phyloP scores from a whole-genome alignment of 2,797 vertebrate species.

The Pangasius macronema region DNA sequence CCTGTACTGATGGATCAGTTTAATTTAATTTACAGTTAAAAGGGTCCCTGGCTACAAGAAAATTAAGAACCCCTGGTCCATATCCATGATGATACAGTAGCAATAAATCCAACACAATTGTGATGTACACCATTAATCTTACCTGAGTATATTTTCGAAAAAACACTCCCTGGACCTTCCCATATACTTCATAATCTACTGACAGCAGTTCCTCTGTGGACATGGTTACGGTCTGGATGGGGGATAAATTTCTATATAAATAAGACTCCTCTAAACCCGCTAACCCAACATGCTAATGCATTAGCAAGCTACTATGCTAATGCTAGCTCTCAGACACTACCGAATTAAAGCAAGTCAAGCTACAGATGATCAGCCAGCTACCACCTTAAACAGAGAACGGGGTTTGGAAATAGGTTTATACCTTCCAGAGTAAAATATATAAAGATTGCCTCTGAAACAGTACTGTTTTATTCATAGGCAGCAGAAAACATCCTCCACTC shows the following conservation, averaged over 20 bases:
- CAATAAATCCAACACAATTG: not conserved
- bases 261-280: not conserved
- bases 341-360: not conserved
- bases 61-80: not conserved
- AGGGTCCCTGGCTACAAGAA: not conserved
- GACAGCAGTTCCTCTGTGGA: slow-evolving; percentile 76
- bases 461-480: not conserved
- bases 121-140: slow-evolving; percentile 39
- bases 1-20: not conserved
- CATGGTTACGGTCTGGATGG: slow-evolving; percentile 45
- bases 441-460: not conserved
- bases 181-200: slow-evolving; percentile 90
- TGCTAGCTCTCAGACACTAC: not conserved
- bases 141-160: slow-evolving; percentile 96
- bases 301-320: not conserved
- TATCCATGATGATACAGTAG: not conserved
- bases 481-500: not conserved
- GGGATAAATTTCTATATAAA: not conserved
- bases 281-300: not conserved
- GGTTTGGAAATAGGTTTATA: not conserved
- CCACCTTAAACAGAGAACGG: not conserved
- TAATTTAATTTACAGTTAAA: not conserved
- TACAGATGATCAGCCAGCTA: not conserved
- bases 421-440: slow-evolving; percentile 16
- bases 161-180: slow-evolving; percentile 93